Conservation (phyloP, 2,113 vertebrate genomes). For the Ursus arctos region DNA sequence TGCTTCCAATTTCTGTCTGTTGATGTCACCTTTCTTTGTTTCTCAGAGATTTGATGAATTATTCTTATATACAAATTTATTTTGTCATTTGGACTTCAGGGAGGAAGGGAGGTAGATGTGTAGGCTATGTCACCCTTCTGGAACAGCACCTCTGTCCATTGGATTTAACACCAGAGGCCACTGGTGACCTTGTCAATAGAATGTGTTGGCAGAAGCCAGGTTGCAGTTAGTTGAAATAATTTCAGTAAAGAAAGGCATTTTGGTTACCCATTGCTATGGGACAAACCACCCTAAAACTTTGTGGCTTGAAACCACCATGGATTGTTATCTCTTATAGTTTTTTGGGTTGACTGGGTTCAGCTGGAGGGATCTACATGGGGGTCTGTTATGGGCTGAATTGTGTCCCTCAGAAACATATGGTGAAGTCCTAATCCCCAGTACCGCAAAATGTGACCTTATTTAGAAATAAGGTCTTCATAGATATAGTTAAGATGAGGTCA, state of each 20-base stretch:
- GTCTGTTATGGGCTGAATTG: not conserved
- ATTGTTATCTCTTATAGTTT: not conserved
- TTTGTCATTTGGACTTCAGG: not conserved
- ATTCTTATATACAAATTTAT: not conserved
- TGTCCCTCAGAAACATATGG: not conserved
- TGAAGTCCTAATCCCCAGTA: not conserved
- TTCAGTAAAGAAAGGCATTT: not conserved
- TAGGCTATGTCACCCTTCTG: too few relatives aligned
- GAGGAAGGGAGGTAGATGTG: not conserved
- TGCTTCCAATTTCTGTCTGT: not conserved
- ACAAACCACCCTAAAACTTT: not conserved
- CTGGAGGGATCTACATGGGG: not conserved
- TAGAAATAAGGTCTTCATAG: constrained; percentile 19
- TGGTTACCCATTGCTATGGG: not conserved
- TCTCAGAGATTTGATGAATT: not conserved
- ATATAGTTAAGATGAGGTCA: not conserved
- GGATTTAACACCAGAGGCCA: not conserved
- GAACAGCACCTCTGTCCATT: not conserved
- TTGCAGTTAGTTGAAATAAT: not conserved
- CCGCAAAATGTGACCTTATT: not conserved
- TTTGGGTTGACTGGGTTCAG: not conserved
- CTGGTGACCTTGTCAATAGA: not conserved
- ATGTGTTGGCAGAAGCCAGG: not conserved
- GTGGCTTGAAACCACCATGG: not conserved
- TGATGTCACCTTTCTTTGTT: not conserved